phyloP scores from a whole-genome alignment of 2,113 vertebrate genomes.

The Eubucco bourcierii region DNA sequence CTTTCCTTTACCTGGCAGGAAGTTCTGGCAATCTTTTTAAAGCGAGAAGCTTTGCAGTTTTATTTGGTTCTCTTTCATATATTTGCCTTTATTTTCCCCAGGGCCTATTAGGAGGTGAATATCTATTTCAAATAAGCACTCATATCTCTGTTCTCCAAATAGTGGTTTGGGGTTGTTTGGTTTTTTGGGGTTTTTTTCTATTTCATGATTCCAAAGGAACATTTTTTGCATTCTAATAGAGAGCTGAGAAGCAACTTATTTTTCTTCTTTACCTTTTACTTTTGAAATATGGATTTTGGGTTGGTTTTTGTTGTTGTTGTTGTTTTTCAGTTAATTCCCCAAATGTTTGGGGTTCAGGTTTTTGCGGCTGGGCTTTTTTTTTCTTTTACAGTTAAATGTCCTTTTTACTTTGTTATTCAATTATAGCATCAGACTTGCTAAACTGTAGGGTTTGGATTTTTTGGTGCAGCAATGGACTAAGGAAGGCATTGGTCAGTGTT shows the following conservation, averaged over 20 bases:
- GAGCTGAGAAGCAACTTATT: not conserved
- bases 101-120: not conserved
- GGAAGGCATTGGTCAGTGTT: not conserved
- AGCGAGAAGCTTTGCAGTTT: not conserved
- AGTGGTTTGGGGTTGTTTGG: not conserved
- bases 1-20: not conserved
- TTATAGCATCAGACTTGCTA: not conserved
- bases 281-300: not conserved
- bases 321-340: not conserved
- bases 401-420: not conserved
- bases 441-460: not conserved
- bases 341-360: not conserved
- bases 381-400: accelerated
- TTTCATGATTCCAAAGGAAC: not conserved
- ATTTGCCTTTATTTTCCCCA: not conserved
- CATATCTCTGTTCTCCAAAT: not conserved
- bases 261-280: not conserved
- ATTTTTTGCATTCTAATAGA: not conserved
- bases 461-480: not conserved
- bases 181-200: not conserved
- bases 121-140: not conserved
- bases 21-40: not conserved
- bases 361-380: too few relatives aligned
- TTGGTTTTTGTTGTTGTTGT: not conserved
- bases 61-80: not conserved